A percentile compares a stretch with the other conserved stretches of the same genome.
Conservation (phyloP, 2,888 invertebrate genomes). For the Mactromeris polynyma region DNA sequence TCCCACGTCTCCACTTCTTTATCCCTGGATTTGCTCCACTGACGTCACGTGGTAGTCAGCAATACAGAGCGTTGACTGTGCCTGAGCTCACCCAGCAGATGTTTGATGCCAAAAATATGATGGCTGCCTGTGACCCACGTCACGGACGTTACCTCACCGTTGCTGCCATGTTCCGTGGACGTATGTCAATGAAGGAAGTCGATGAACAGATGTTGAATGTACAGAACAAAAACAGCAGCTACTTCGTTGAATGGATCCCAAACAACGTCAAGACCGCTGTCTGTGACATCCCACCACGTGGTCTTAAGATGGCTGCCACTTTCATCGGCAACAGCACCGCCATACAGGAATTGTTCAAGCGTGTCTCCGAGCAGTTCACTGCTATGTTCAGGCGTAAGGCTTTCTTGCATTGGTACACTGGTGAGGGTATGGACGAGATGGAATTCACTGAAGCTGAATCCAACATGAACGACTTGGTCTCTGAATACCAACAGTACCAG, state of each 20-base stretch:
- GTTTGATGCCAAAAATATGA: slow-evolving; percentile 99
- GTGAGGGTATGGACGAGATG: slow-evolving; percentile 99
- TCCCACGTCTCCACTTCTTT: slow-evolving; percentile 90
- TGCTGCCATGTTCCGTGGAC: slow-evolving; percentile 85
- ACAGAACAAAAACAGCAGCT: slow-evolving; percentile 85
- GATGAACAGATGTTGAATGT: slow-evolving; percentile 96
- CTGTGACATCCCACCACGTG: slow-evolving; percentile 83
- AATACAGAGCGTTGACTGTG: slow-evolving; percentile 84
- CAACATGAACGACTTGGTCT: slow-evolving; percentile 92
- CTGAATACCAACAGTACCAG: slow-evolving; percentile 83
- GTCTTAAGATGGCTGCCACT: slow-evolving; percentile 81
- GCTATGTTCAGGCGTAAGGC: slow-evolving; percentile 98
- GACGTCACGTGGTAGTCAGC: slow-evolving; percentile 84
- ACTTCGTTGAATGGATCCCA: slow-evolving; percentile 86
- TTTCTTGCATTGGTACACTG: slow-evolving; percentile 99
- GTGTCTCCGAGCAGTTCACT: slow-evolving; percentile 88
- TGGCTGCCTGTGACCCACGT: slow-evolving; percentile 97
- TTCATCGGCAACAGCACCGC: slow-evolving; percentile 71
- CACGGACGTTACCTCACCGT: slow-evolving; percentile 91
- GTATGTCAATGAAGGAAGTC: slow-evolving; percentile 90
- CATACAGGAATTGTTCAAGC: slow-evolving; percentile 59
- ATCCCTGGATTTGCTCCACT: slow-evolving; percentile 85
- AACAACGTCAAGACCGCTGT: slow-evolving; percentile 84
- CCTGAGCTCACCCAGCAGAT: slow-evolving; percentile 89
- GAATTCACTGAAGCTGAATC: slow-evolving; percentile 97